These are phyloP conservation scores for Bos javanicus DNA, from an alignment of 2,113 vertebrate genomes.

Conservation along the genomic window DNA sequence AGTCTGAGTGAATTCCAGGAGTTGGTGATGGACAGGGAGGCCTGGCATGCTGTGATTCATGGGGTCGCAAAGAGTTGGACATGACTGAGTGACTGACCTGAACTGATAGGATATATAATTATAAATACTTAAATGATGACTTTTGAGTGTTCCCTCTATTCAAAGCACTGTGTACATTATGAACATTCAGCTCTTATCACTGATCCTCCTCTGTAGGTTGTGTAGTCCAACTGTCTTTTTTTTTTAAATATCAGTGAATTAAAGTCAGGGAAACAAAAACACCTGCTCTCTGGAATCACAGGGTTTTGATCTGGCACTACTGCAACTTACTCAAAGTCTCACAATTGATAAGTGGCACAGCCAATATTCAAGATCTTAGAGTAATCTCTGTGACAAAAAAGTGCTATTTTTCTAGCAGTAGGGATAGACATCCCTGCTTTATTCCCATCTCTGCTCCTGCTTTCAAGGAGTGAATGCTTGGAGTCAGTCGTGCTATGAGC, in stretches of 20 bases:
- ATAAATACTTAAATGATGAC: background rate
- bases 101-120: background rate
- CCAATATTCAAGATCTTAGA: background rate
- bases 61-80: too few relatives aligned
- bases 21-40: too few relatives aligned
- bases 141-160: background rate
- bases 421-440: background rate
- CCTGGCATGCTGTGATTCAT: too few relatives aligned
- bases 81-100: too few relatives aligned
- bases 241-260: background rate
- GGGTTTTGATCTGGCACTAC: background rate
- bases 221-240: background rate
- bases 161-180: background rate
- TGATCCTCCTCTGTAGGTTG: background rate
- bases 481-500: background rate
- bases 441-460: background rate
- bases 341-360: background rate
- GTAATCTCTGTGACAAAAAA: background rate
- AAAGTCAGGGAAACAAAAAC: background rate
- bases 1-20: too few relatives aligned
- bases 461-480: background rate
- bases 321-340: background rate
- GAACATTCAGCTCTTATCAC: background rate
- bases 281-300: background rate
- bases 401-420: background rate